Base-by-base conservation (phyloP, 53 echinoderm and acorn worm species). In the Zoroaster sp. region DNA sequence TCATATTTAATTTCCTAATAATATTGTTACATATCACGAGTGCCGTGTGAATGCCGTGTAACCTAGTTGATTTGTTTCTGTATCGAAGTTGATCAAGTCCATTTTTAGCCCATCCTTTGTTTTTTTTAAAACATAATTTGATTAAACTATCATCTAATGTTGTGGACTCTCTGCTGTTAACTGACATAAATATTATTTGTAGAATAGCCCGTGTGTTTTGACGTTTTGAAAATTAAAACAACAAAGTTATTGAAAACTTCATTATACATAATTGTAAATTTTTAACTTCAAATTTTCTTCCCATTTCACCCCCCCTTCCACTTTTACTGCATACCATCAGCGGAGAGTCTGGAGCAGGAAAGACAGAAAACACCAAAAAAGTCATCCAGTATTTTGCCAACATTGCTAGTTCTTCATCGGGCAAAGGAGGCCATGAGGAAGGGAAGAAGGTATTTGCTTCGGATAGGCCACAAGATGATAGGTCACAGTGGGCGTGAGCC, bases 341-440 rank as follows among this genome's bases (percentile, higher is more conserved):
- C 77, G 99, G 99, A 93, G 99, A 99, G 94, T 99, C 99, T 32
- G 99, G 99, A 83, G 99, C 99, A 74, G 99, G 99, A 87, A 99
- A 99, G 88, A 99, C 99, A 78, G 99, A 99, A 93, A 99, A 96
- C 94, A 99, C 99, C 88, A 99, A 99, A 99, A 99, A 99, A 93
- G 99, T 99, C 96, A 99, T 99, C 99, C 99, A 99, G 99, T 99
- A 99, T 96, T 99, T 99, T 96, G 99, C 99, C 99, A 99, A 94
- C 94, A 99, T 99, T 96, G 99, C 99, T 99, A 98, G 98, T 95
- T 87, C 96, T 90, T 88, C 94, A 86, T 72, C 92, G 83, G 94
- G 94, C 90, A 94, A 91, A 92, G 82, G 82, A 33, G 90, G 39
- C 34, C 81, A 89, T 78, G 92, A 92, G 83, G 89, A 83, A 88